Evolutionary conservation across 1,140 invertebrate genomes (phyloP), one percentile per base, ranked within the genome.

Genomic region (Wiebesia pumilae): DNA sequence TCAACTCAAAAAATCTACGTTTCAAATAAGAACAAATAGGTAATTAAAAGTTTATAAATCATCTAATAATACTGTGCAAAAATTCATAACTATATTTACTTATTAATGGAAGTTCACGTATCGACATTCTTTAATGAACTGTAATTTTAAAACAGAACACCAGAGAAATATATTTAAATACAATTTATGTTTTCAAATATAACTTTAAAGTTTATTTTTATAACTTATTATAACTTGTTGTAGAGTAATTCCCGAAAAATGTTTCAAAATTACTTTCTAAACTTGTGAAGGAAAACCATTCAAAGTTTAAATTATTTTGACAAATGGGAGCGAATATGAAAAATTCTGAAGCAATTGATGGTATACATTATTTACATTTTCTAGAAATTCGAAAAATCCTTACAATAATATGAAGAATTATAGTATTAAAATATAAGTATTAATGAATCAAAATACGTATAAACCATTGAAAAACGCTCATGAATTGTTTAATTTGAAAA

Each of bases 301-400:
- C 40, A 75, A 75, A 75, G 38, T 75, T 47, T 75, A 27, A 75
- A 75, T 47, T 75, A 47, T 75, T n/a, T 47, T 35, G 12, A 16
- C 67, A 71, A 38, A 71, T 16, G 33, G 43, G 1, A 40, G 21
- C 6, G 47, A 75, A 75, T 27, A 47, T 75, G 9, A 75, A 14
- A 47, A 75, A 75, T 71, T 71, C 30, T 54, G 2, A 54, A 19
- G 7, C 19, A 19, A 54, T 54, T 2, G 3, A 54, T 12, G 38
- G 38, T 33, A 10, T 38, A 62, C 6, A 65, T 65, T 4, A 65
- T 3, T n/a, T 65, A n/a, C 3, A 65, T 9, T n/a, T 65, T n/a
- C 3, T n/a, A n/a, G 6, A n/a, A n/a, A 65, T 30, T 65, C 19
- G 12, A 47, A 47, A 47, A 47, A 12, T 12, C 12, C 43, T 47